phyloP scores from a whole-genome alignment of 2,888 invertebrate species.

The Pasiphila rectangulata region DNA sequence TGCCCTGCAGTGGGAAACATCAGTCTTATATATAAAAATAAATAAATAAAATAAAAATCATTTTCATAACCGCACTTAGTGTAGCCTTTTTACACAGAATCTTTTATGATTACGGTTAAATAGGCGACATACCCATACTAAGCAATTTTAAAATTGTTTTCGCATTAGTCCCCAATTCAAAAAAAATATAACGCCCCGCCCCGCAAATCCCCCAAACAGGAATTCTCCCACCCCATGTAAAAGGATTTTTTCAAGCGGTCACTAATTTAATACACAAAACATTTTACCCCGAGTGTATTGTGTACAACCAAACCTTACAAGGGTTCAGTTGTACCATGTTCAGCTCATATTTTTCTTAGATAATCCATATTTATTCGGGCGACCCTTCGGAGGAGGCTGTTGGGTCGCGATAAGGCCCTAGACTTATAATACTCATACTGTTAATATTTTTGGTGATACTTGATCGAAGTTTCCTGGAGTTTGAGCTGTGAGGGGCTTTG shows the following conservation, averaged over 20 bases:
- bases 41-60: no score
- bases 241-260: background rate
- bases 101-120: no score
- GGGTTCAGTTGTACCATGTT: conserved; percentile 48
- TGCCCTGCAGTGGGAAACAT: no score
- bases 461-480: conserved; percentile 30
- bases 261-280: conserved; percentile 6
- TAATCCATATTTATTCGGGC: conserved; percentile 75
- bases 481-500: conserved; percentile 21
- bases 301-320: conserved; percentile 35
- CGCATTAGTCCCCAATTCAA: background rate
- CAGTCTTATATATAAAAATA: no score
- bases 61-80: no score
- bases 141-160: background rate
- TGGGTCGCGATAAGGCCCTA: conserved; percentile 49
- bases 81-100: no score
- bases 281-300: conserved; percentile 4
- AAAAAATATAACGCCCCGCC: background rate
- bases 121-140: background rate
- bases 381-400: conserved; percentile 61
- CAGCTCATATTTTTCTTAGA: conserved; percentile 61
- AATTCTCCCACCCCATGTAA: background rate
- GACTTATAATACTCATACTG: conserved; percentile 56
- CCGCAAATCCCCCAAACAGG: background rate
- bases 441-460: conserved; percentile 50